Evolutionary conservation across 2,113 vertebrate species (phyloP).

Genomic region (Perccottus glenii): DNA sequence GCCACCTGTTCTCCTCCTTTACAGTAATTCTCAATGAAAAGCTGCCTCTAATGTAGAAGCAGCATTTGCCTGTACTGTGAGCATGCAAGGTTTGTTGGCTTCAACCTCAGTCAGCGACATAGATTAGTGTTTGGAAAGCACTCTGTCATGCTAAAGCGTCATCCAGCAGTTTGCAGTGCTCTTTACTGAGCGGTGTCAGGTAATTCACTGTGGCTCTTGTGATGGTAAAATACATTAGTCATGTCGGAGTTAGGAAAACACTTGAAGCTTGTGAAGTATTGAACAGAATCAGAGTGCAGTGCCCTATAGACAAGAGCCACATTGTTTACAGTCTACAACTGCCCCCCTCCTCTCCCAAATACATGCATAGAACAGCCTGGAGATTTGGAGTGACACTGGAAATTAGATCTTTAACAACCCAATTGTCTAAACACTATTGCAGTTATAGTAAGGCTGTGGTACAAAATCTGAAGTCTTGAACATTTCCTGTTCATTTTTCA

Average conservation of each 20-base stretch:
- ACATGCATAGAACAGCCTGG: background rate
- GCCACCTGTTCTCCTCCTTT: too few species aligned
- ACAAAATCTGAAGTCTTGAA: background rate
- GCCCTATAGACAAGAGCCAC: constrained; percentile 6
- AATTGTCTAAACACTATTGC: constrained; percentile 1
- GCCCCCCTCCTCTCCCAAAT: background rate
- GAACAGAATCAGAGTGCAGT: constrained; percentile 7
- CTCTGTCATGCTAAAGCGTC: constrained; percentile 23
- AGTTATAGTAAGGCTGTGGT: background rate
- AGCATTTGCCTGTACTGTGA: background rate
- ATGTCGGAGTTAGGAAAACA: constrained; percentile 53
- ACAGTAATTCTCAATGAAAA: too few species aligned
- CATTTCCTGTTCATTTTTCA: constrained; percentile 18
- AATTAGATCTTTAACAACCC: background rate
- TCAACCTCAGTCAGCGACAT: background rate
- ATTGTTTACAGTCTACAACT: constrained; percentile 17
- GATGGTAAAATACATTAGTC: constrained; percentile 48
- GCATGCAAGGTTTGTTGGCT: background rate
- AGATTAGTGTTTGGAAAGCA: constrained; percentile 9
- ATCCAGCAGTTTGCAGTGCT: constrained; percentile 21
- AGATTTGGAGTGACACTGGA: constrained; percentile 3
- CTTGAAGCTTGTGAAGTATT: constrained; percentile 39
- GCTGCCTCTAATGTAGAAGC: too few species aligned
- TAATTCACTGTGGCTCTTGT: constrained; percentile 30
- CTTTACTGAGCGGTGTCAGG: constrained; percentile 24